Evolutionary conservation across 2,797 vertebrate species (phyloP).

Genomic region (Lemur catta): DNA sequence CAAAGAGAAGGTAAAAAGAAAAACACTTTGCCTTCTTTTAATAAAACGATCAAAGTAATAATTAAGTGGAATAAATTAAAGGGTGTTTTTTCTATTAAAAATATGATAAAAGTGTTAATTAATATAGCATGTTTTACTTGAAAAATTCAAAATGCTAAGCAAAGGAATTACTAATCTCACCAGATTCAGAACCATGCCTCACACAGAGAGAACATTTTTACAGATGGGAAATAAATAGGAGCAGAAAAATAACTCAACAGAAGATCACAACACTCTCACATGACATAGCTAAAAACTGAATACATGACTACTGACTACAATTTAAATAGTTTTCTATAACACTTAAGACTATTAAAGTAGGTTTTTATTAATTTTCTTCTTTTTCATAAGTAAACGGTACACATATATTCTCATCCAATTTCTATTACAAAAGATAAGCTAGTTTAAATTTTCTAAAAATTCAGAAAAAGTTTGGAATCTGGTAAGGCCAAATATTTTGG

Average conservation of each 20-base stretch:
- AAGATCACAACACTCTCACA: neutral
- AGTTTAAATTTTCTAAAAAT: conserved; percentile 26
- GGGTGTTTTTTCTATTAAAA: neutral
- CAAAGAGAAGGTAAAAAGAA: neutral
- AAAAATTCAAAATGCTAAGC: conserved; percentile 34
- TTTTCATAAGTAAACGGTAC: neutral
- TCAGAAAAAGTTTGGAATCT: conserved; percentile 21
- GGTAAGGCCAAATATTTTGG: conserved; percentile 14
- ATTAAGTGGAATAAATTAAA: conserved; percentile 46
- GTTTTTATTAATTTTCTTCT: neutral
- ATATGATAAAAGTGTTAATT: conserved; percentile 32
- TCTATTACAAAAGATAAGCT: neutral
- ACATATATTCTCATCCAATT: neutral
- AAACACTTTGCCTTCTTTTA: neutral
- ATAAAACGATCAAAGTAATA: conserved; percentile 12
- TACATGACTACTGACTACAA: neutral
- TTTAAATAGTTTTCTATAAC: neutral
- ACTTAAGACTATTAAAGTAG: neutral
- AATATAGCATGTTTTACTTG: conserved; percentile 12
- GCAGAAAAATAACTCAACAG: neutral
- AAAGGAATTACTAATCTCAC: conserved; percentile 21
- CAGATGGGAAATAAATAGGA: neutral
- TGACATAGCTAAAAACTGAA: neutral
- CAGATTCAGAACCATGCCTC: neutral
- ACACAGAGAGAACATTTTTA: neutral